Evolutionary conservation across 2,797 vertebrate genomes (phyloP).

Genomic region (Morelia viridis): DNA sequence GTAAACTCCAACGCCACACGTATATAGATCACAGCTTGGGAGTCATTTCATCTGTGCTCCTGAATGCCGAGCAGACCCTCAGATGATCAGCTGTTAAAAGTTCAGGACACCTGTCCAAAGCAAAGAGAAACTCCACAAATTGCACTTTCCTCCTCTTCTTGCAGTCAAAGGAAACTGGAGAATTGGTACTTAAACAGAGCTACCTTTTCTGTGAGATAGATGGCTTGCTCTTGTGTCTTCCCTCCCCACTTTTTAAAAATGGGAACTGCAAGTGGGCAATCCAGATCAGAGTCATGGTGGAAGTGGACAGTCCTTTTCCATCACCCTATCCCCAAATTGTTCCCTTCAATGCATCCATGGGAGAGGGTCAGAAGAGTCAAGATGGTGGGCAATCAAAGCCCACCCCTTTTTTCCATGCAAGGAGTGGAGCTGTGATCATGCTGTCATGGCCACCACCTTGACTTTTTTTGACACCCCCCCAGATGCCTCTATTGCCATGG

Average conservation of each 20-base stretch:
- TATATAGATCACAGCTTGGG: not conserved
- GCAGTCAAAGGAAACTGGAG: not conserved
- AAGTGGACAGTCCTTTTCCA: not conserved
- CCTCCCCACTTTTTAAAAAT: not conserved
- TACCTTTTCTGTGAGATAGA: not conserved
- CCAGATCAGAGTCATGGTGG: not conserved
- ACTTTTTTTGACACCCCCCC: not conserved
- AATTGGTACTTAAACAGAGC: not conserved
- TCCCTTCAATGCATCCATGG: not conserved
- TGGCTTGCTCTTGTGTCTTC: not conserved
- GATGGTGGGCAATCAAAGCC: not conserved
- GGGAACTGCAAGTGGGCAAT: not conserved
- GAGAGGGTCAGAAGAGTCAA: not conserved
- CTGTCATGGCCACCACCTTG: not conserved
- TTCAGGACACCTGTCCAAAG: not conserved
- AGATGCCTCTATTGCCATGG: not conserved
- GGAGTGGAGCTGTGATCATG: not conserved
- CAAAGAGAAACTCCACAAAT: not conserved
- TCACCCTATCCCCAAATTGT: not conserved
- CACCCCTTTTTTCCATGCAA: not conserved
- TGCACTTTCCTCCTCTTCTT: not conserved
- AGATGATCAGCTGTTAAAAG: not conserved
- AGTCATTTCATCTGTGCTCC: not conserved
- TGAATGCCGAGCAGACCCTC: not conserved
- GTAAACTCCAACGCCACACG: not conserved